Conservation (phyloP, 2,113 vertebrate genomes). For the Tachysurus fulvidraco region DNA sequence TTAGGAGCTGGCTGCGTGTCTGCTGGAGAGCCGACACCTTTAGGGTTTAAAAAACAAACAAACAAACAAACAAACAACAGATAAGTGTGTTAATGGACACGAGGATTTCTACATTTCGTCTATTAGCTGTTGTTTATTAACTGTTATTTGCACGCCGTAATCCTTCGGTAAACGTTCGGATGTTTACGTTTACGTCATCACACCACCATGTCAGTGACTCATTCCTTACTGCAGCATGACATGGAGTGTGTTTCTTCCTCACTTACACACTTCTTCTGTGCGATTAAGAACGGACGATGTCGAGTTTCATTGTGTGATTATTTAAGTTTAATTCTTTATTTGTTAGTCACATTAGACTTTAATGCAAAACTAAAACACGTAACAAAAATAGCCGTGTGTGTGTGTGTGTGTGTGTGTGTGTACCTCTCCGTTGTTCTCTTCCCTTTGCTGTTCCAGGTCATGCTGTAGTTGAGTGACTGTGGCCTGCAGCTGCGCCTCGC, state of each 20-base stretch:
- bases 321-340: background rate
- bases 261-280: background rate
- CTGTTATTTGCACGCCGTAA: too few species aligned
- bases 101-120: too few species aligned
- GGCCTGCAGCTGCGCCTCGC: constrained; percentile 69
- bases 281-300: background rate
- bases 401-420: background rate
- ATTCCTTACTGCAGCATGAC: background rate
- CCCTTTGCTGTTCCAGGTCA: constrained; percentile 70
- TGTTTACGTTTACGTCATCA: too few species aligned
- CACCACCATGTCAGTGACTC: background rate
- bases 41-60: background rate
- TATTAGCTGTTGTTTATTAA: too few species aligned
- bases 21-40: constrained; percentile 73
- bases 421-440: constrained; percentile 72
- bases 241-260: background rate
- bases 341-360: background rate
- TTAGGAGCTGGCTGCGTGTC: constrained; percentile 73
- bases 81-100: background rate
- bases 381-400: background rate
- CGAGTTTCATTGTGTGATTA: background rate
- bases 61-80: background rate
- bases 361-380: background rate
- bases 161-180: too few species aligned
- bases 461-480: constrained; percentile 70